These are phyloP conservation scores for Oryzias dopingdopingensis DNA, from an alignment of 2,797 vertebrate species.

Conservation along the genomic window DNA sequence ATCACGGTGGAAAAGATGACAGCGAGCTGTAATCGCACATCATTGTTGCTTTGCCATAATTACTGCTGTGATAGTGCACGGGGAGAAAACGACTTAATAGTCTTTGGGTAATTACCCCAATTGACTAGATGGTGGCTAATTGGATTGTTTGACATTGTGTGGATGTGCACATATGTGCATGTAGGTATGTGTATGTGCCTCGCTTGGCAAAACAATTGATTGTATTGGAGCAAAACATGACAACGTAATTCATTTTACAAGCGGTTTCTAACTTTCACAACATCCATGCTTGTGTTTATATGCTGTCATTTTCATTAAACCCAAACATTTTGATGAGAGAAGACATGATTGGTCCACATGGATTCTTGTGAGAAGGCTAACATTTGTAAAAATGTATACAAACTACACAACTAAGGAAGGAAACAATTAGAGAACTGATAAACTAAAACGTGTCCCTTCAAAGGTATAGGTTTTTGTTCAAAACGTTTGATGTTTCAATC, in stretches of 20 bases:
- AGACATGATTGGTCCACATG: too few species aligned
- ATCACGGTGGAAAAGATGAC: conserved; percentile 19
- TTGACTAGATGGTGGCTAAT: conserved; percentile 64
- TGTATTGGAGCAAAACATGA: conserved; percentile 14
- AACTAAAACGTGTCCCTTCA: background rate
- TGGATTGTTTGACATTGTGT: conserved; percentile 61
- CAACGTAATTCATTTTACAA: background rate
- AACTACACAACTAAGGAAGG: background rate
- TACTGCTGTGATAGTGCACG: conserved; percentile 61
- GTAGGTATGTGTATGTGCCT: conserved; percentile 5
- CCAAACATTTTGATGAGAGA: too few species aligned
- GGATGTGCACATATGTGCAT: conserved; percentile 24
- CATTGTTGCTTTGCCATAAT: conserved; percentile 67
- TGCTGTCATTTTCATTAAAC: too few species aligned
- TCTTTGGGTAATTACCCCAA: conserved; percentile 68
- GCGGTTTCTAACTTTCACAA: background rate
- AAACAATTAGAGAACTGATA: background rate
- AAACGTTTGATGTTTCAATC: too few species aligned
- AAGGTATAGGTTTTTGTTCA: too few species aligned
- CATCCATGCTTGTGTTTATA: background rate
- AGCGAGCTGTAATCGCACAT: conserved; percentile 52
- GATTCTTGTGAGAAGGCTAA: too few species aligned
- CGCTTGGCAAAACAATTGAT: conserved; percentile 19
- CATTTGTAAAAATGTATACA: background rate
- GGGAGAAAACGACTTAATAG: conserved; percentile 61